Evolutionary conservation across 2,797 vertebrate species (phyloP).

Genomic region (Sparidentex hasta): DNA sequence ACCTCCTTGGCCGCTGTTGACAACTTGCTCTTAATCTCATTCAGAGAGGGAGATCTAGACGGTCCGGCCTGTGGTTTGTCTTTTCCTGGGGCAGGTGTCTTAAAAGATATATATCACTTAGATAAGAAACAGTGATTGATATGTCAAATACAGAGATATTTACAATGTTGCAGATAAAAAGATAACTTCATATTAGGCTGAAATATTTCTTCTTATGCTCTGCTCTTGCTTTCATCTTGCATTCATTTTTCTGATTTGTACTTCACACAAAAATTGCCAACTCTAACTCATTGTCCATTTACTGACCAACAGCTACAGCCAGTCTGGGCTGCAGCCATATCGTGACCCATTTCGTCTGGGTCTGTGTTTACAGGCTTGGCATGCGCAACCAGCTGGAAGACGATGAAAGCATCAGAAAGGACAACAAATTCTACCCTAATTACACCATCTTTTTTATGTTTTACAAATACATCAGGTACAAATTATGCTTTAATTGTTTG

Average conservation of each 20-base stretch:
- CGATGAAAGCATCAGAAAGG: conserved; percentile 78
- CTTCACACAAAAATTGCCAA: neutral
- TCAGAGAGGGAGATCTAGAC: conserved; percentile 77
- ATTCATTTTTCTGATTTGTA: neutral
- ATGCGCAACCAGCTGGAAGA: conserved; percentile 72
- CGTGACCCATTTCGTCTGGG: conserved; percentile 70
- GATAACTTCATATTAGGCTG: conserved; percentile 21
- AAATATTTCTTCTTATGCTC: conserved; percentile 25
- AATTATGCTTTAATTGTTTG: conserved; percentile 84
- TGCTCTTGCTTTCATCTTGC: neutral
- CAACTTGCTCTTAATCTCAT: conserved; percentile 85
- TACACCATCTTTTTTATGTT: conserved; percentile 74
- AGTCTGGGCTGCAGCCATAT: conserved; percentile 49
- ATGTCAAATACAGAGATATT: conserved; percentile 48
- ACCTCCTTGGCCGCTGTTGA: conserved; percentile 83
- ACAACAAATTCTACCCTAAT: conserved; percentile 82
- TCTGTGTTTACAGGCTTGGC: conserved; percentile 75
- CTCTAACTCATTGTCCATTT: conserved; percentile 20
- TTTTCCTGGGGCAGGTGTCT: conserved; percentile 79
- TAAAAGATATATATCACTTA: conserved; percentile 50
- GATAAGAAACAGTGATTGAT: conserved; percentile 59
- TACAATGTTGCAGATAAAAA: conserved; percentile 33
- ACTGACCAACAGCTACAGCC: conserved; percentile 51
- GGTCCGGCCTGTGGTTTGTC: conserved; percentile 79
- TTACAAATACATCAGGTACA: conserved; percentile 82